Evolutionary conservation across 1,140 invertebrate species (phyloP), one percentile per base, ranked within the genome.

Genomic region (Coptotermes formosanus): DNA sequence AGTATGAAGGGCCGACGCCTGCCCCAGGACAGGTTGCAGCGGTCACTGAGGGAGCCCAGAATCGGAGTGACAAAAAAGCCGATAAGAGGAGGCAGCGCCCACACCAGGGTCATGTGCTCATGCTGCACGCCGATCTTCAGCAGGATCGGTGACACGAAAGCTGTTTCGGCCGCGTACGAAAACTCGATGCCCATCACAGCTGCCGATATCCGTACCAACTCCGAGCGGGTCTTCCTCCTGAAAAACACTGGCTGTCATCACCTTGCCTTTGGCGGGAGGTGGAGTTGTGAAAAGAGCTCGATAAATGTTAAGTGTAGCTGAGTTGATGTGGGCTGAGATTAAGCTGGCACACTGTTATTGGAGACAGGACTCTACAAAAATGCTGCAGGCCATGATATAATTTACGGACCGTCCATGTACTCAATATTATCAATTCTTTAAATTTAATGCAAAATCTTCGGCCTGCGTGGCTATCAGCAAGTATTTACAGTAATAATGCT

Each of bases 151-250:
- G 97, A 99, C 1, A 99, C 98, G 91, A 99, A 99, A 0, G 98
- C 98, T 0, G 98, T 98, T 92, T 99, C 98, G 0, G 97, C 98
- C 0, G 98, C 97, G 89, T 99, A 99, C 0, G 97, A 98, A 91
- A 99, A 98, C 91, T 99, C 98, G 82, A 99, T 99, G 0, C 98
- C 98, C 95, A 98, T 98, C 0, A 99, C 98, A 0, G 97, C 97
- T 1, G 97, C 96, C 21, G 97, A 98, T 83, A 99, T 94, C 4
- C 97, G 92, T 59, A 98, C 93, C 75, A 99, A 90, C 90, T 99
- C 97, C 14, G 93, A 89, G 32, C 96, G 91, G 2, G 95, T 95
- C 92, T 99, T 99, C 86, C 92, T 92, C 89, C 97, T 96, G 88
- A 84, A 55, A 55, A 55, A 16, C 52, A 55, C 19, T 12, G 1